Evolutionary conservation across 2,888 invertebrate species (phyloP).

Genomic region (Trisateles emortualis): DNA sequence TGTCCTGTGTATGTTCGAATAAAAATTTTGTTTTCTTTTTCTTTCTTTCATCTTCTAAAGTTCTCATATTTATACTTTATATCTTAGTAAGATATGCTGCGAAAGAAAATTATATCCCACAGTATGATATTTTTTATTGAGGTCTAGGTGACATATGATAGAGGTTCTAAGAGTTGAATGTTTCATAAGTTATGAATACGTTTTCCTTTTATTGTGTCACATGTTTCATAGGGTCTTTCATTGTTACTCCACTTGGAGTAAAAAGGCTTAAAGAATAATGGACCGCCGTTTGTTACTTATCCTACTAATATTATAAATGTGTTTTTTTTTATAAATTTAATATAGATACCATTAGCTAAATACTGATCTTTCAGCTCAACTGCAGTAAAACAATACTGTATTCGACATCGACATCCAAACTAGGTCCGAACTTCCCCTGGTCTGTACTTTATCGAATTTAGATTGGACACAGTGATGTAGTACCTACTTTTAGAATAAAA

Average conservation of each 20-base stretch:
- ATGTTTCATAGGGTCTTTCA: conserved; percentile 22
- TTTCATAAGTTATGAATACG: conserved; percentile 38
- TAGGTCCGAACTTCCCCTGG: neutral
- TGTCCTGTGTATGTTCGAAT: too few species aligned
- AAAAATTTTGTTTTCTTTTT: too few species aligned
- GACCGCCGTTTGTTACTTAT: neutral
- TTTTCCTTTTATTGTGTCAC: conserved; percentile 30
- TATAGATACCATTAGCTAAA: too few species aligned
- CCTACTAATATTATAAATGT: too few species aligned
- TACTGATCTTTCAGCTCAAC: neutral
- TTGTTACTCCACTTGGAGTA: conserved; percentile 18
- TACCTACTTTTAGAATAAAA: too few species aligned
- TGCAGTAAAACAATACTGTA: neutral
- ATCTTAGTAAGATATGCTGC: too few species aligned
- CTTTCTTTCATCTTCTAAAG: too few species aligned
- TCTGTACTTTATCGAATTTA: neutral
- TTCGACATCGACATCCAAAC: neutral
- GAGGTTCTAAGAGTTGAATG: conserved; percentile 35
- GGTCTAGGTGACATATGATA: conserved; percentile 38
- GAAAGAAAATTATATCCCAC: neutral
- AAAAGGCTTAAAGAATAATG: conserved; percentile 11
- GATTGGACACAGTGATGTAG: neutral
- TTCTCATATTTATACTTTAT: too few species aligned
- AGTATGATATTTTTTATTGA: conserved; percentile 27
- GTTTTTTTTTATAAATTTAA: too few species aligned